Evolutionary conservation across 2,797 vertebrate genomes (phyloP), one percentile per base, ranked within the genome.

Genomic region (Muraenolepis orangiensis): DNA sequence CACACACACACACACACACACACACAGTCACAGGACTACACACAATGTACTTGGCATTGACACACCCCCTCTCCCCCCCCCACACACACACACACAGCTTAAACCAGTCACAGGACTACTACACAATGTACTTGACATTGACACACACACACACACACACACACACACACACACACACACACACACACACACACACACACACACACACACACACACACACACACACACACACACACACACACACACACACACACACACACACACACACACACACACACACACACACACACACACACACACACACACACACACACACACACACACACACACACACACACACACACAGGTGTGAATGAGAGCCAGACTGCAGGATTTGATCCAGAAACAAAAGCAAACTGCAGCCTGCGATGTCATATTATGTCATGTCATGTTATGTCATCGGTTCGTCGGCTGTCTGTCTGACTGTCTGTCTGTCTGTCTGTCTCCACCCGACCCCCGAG

Each of bases 31-130:
- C 82, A 74, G 87, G 86, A 91, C 85, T 79, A 81, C 8, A 80
- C 10, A 28, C 87, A 88, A 89, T 86, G 87, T 81, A 29, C 75
- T 87, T 87, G 75, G 76, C 78, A n/a, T n/a, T n/a, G n/a, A n/a
- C n/a, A n/a, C n/a, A n/a, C n/a, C n/a, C n/a, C n/a, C n/a, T n/a
- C n/a, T n/a, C n/a, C n/a, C n/a, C n/a, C n/a, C n/a, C n/a, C n/a
- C 34, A 72, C 74, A 11, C 73, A 76, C 71, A 69, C 72, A 36
- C 46, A 28, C 74, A 32, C 78, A 6, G 84, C 81, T n/a, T 88
- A 81, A 87, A 84, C 81, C 70, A 32, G 69, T 72, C 87, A 76
- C 82, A 74, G 87, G 86, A 91, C 85, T 79, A 81, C 8, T 26
- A 80, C 10, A 28, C 87, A 88, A 89, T 86, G 87, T 81, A 29